Evolutionary conservation across 1,140 invertebrate genomes (phyloP), one percentile per base, ranked within the genome.

Genomic region (Drosophila willistoni): DNA sequence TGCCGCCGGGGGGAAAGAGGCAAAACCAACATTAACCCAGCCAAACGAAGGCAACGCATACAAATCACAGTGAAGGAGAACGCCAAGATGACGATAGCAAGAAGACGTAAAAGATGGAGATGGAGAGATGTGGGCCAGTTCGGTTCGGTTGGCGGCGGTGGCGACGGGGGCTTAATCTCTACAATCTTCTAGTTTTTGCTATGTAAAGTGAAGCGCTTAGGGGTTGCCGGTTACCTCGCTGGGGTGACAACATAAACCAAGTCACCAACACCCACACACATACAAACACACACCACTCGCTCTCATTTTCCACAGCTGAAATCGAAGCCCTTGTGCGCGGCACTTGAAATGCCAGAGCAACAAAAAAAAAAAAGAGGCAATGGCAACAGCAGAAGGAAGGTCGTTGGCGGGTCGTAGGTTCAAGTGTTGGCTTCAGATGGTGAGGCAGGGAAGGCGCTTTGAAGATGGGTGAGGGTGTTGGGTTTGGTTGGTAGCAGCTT

Each of bases 151-250:
- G 39, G n/a, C 2, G 34, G 57, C 41, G 19, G 29, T 14, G 34
- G 22, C 2, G 47, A 44, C 17, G 56, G 65, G 39, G 33, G 66
- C 66, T 73, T 85, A 81, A 85, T 85, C 81, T 81, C 71, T 78
- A 81, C 71, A 85, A 85, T 85, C 81, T 85, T 81, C 76, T 85
- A 85, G 82, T 85, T 85, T 85, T 85, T 73, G 81, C 78, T 74
- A 81, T 85, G 81, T 85, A 85, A 85, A 85, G 75, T 73, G 79
- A 82, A 72, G 77, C 81, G 77, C 57, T 85, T 85, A 80, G 74
- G 76, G 69, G 51, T 73, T 68, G 56, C 54, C 41, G 17, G 17
- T 62, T 68, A 68, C 73, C 63, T 67, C 62, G 69, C 71, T 34
- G 62, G 60, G 57, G 73, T 61, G 75, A 85, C 81, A 85, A 81